A percentile compares a stretch with the other conserved stretches of the same genome.
phyloP scores from a whole-genome alignment of 2,113 vertebrate species.

The Cebidichthys violaceus region DNA sequence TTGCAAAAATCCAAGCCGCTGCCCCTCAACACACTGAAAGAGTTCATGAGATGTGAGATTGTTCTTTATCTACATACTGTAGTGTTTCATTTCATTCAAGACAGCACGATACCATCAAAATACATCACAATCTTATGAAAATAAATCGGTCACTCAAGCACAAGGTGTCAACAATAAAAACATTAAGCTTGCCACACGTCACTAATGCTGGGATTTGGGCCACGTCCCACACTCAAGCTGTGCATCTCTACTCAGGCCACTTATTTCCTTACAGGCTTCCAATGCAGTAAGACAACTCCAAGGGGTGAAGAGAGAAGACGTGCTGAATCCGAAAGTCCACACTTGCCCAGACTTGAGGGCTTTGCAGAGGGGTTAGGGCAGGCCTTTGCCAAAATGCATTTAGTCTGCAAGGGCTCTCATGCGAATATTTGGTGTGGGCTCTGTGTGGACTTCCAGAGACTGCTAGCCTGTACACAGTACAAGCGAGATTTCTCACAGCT shows the following conservation, averaged over 20 bases:
- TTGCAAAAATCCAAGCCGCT: constrained; percentile 1
- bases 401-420: constrained; percentile 55
- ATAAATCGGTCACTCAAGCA: constrained; percentile 34
- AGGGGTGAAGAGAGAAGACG: constrained; percentile 6
- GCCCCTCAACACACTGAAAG: not conserved
- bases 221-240: constrained; percentile 33
- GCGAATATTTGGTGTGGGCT: constrained; percentile 44
- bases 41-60: not conserved
- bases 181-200: constrained; percentile 25
- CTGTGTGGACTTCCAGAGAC: constrained; percentile 28
- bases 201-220: constrained; percentile 17
- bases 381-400: constrained; percentile 68
- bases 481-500: constrained; percentile 42
- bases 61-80: not conserved
- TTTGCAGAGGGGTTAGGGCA: constrained; percentile 40
- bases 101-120: not conserved
- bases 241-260: constrained; percentile 7
- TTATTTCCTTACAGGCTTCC: constrained; percentile 45
- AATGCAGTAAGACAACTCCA: constrained; percentile 25
- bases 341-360: constrained; percentile 47
- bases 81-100: not conserved
- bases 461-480: constrained; percentile 7
- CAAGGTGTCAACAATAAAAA: constrained; percentile 9
- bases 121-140: constrained; percentile 10
- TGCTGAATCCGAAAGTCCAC: constrained; percentile 48